Base-by-base conservation (phyloP, 2,113 vertebrate species). In the Rhagologus leucostigma region DNA sequence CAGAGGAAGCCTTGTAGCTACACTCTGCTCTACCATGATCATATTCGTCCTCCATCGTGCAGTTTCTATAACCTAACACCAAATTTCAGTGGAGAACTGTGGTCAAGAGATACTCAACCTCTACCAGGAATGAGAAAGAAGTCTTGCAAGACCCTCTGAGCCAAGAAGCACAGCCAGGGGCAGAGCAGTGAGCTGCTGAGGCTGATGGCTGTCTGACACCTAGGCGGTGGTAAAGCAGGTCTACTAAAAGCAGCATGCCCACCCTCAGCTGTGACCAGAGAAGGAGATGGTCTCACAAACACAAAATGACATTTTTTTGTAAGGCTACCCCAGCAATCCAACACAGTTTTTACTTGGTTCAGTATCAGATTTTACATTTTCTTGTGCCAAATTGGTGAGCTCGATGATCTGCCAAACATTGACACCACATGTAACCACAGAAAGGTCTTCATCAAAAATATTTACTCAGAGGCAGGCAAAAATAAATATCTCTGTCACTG, bases 11-110 rank as follows among this genome's bases (percentile, higher is more conserved):
- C 55, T 42, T 62, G 20, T 41, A 62, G 32, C 76, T 53, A 23
- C 24, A 14, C 14, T 50, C 29, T 50, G 29, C 47, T 84, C 46
- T 42, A 30, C 19, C 7, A 13, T 6, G 9, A 42, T 26, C 6
- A 30, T 8, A 62, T 29, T 41, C 16, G 59, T n/a, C 23, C 26
- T 80, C 42, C 2, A 1, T 26, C 1, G 0, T 5, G 9, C 24
- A 46, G 32, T 47, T 3, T 1, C 10, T 52, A 47, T 55, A 63
- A 81, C 20, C 18, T 50, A 55, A 65, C 41, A 46, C 22, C 35
- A 56, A 69, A 37, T 19, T n/a, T 70, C 44, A 63, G 67, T 10
- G 10, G 35, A 89, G 17, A 77, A 32, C 13, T 18, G 23, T 18
- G 15, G 77, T 52, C 57, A 84, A 60, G 37, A 71, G 60, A 53